Evolutionary conservation across 2,113 vertebrate genomes (phyloP), one percentile per base, ranked within the genome.

Genomic region (Leptobrachium ailaonicum): DNA sequence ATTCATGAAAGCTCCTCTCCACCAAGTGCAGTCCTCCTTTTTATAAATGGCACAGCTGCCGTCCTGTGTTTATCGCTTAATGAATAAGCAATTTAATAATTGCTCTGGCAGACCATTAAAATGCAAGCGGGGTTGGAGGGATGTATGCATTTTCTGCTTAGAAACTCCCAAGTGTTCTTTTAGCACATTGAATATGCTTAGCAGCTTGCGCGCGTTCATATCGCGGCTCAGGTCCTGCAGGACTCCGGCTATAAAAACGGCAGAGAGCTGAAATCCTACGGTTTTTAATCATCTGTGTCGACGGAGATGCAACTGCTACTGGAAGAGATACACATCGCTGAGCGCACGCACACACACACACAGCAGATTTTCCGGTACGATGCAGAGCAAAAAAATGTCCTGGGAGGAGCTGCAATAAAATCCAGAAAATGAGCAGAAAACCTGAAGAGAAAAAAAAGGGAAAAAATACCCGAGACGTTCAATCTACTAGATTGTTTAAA

Each of bases 61-160:
- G 74, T 81, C 79, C 12, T 81, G 72, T 75, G 72, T 81, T 81
- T 81, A 81, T 81, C 72, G 62, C 75, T 81, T 81, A 81, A 81
- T 75, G 72, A 81, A 81, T 81, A 81, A 74, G 79, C 14, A 81
- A 69, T 81, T 81, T 81, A 75, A 81, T 81, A 81, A 81, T 81
- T 81, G 79, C 79, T 75, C 71, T 60, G 74, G 79, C 72, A 81
- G 66, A 45, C 78, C 79, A 81, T 81, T 81, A 81, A 75, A 81
- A 81, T 81, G 71, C 79, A 73, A 81, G 58, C 63, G 41, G 42
- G 8, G 53, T 43, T 75, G 50, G 54, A 71, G 66, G 5, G 75
- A 53, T 75, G 32, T 73, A 81, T 63, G 79, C 71, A 67, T 80
- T 62, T 75, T 69, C 71, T 47, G 64, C 43, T 66, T 42, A 75